Conservation (phyloP, 2,113 vertebrate genomes). For the Ailurus styani region DNA sequence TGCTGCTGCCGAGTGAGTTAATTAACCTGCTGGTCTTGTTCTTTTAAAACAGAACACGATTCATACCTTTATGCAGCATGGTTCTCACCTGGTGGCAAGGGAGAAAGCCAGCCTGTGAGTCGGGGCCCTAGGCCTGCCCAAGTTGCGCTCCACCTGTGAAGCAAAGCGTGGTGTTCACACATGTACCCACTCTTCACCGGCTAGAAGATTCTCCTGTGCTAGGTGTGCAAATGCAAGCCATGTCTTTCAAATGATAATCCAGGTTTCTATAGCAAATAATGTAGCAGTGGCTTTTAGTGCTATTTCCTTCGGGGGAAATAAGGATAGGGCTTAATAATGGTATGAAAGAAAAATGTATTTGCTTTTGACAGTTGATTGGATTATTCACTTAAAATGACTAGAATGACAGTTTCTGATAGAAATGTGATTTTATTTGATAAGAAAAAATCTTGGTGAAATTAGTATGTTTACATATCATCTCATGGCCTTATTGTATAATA, state of each 20-base stretch:
- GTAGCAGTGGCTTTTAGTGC: constrained; percentile 63
- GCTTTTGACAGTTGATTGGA: background rate
- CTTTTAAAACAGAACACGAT: constrained; percentile 71
- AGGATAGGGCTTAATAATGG: background rate
- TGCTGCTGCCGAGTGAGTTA: background rate
- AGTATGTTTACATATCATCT: constrained; percentile 28
- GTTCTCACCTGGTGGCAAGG: constrained; percentile 62
- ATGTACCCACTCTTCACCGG: background rate
- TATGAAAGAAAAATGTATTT: background rate
- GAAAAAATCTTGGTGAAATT: background rate
- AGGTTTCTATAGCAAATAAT: constrained; percentile 17
- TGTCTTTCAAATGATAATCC: background rate
- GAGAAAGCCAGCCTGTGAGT: constrained; percentile 81
- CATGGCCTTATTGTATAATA: background rate
- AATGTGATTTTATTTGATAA: constrained; percentile 26
- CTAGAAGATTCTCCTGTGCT: background rate
- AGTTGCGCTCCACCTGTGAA: background rate
- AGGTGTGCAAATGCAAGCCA: background rate
- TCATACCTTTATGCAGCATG: constrained; percentile 71
- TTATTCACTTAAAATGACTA: constrained; percentile 38
- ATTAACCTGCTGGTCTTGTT: constrained; percentile 25
- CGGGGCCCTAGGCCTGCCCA: background rate
- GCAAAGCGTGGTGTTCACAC: background rate
- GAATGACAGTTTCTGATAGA: background rate
- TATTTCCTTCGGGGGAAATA: background rate